Conservation (phyloP, 2,113 vertebrate genomes). For the Poeciliopsis prolifica region DNA sequence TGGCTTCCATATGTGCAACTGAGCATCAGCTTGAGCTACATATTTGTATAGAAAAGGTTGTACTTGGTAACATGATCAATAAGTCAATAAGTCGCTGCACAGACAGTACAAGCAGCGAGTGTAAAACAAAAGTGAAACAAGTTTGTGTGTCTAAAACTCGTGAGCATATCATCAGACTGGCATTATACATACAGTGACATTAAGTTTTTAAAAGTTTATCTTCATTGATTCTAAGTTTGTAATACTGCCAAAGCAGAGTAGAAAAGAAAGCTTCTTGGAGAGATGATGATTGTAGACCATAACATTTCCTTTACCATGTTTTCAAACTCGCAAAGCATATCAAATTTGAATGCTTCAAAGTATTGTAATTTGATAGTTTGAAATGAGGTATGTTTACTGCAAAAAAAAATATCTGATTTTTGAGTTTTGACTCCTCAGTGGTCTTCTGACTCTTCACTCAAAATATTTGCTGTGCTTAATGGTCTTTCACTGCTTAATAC, state of each 20-base stretch:
- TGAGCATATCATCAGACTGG: too few species aligned
- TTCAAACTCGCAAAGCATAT: too few species aligned
- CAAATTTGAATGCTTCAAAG: too few species aligned
- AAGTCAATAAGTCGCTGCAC: slow-evolving; percentile 13
- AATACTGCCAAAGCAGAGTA: background rate
- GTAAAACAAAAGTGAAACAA: background rate
- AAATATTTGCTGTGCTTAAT: too few species aligned
- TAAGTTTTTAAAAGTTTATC: background rate
- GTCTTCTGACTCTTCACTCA: too few species aligned
- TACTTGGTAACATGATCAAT: slow-evolving; percentile 35
- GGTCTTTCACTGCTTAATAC: too few species aligned
- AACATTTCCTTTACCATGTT: too few species aligned
- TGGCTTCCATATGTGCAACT: slow-evolving; percentile 61
- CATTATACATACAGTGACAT: background rate
- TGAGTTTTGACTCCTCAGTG: too few species aligned
- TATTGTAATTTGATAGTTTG: too few species aligned
- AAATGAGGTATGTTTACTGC: too few species aligned
- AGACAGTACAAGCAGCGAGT: background rate
- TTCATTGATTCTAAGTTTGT: background rate
- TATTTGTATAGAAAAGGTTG: slow-evolving; percentile 52
- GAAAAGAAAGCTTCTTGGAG: background rate
- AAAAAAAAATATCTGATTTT: too few species aligned
- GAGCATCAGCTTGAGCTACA: slow-evolving; percentile 54
- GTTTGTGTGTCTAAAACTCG: background rate
- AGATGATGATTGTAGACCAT: too few species aligned